Evolutionary conservation across 2,888 invertebrate species (phyloP), one percentile per base, ranked within the genome.

Genomic region (Elaeidobius kamerunicus): DNA sequence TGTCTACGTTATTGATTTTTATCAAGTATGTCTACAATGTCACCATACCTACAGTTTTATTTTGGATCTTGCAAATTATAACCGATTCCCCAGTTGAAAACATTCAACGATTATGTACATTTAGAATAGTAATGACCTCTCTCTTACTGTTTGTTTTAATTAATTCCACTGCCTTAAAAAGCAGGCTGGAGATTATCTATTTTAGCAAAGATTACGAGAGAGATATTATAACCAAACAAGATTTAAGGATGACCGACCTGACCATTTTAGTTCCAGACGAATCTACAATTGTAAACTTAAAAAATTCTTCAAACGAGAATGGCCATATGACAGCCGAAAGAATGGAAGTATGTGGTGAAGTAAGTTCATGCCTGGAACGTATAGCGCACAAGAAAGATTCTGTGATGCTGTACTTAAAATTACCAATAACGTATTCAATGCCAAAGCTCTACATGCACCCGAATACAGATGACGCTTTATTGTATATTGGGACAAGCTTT

Each of bases 41-140:
- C n/a, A 2, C 16, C 9, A 16, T 5, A 1, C 11, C n/a, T 4
- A 44, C 35, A 6, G n/a, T n/a, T 16, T 7, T 11, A 9, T 16
- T 6, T 15, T 48, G 48, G 48, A 6, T 48, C 19, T 48, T 32
- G 15, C 48, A 48, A 30, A 41, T 40, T 2, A 11, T 23, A n/a
- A 16, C 38, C 14, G 48, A 48, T 14, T 19, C 40, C 1, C 6
- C 48, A 5, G 17, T 41, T 27, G n/a, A 48, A 19, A 18, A 34
- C 2, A n/a, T 48, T 3, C 48, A 48, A 12, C 40, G 23, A 23
- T 19, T 20, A 1, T n/a, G 23, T 18, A 9, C 39, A 1, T 41
- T 34, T 40, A 40, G 48, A 5, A 5, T 48, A 18, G 16, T 40
- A 2, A 18, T 49, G 14, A 9, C 12, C 2, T 23, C 15, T 35